These are phyloP conservation scores for Macroglossus sobrinus DNA, from an alignment of 2,113 vertebrate species.

Conservation along the genomic window DNA sequence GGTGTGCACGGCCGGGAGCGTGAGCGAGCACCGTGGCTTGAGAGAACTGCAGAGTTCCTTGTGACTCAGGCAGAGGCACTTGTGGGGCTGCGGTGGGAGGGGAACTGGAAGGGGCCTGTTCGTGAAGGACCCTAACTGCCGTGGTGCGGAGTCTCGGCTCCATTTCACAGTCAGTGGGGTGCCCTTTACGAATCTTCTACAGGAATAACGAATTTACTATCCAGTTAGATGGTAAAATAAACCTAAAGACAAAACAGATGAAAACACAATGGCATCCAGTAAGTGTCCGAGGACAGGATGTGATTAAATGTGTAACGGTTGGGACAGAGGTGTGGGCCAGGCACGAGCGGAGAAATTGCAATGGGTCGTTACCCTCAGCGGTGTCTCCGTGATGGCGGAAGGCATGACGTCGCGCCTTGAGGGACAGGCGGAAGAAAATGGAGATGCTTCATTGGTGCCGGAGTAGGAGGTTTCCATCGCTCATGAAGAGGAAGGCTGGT, in stretches of 20 bases:
- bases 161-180: not conserved
- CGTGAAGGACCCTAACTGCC: not conserved
- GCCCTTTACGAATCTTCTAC: not conserved
- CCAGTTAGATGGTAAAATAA: not conserved
- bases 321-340: too few species aligned
- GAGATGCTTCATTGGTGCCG: too few species aligned
- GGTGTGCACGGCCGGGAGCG: not conserved
- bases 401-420: fast-evolving
- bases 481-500: not conserved
- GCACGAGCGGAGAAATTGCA: not conserved
- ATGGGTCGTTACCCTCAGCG: not conserved
- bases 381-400: not conserved
- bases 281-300: not conserved
- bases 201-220: not conserved
- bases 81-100: not conserved
- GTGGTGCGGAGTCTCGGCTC: not conserved
- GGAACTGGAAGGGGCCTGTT: not conserved
- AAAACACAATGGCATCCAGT: not conserved
- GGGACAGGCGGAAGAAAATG: not conserved
- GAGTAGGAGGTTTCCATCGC: not conserved
- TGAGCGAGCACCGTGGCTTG: not conserved
- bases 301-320: not conserved
- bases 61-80: not conserved
- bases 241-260: not conserved
- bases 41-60: not conserved